Evolutionary conservation across 37 sponge, comb jelly and placozoan species (phyloP), one percentile per base, ranked within the genome.

Genomic region (Tethya wilhelma): DNA sequence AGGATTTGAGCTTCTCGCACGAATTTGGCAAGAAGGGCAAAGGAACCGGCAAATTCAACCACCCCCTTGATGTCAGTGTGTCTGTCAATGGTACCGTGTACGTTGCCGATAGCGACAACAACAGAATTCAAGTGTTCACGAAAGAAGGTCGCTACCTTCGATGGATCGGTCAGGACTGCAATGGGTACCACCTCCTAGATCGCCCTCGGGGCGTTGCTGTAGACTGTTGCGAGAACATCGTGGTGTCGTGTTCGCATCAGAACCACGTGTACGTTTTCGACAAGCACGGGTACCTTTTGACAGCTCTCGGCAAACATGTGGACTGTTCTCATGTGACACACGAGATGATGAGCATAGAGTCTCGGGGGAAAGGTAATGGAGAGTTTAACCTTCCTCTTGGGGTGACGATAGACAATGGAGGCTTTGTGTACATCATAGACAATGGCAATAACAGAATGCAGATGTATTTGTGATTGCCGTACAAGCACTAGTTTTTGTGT

Each of bases 91-190:
- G 89, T 0, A 73, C 67, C 25, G 76, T 86, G 44, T 91, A 83
- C 43, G 79, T 91, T 6, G 75, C 86, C 43, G 90, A 90, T 20
- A 60, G 26, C 30, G 36, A 76, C 37, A 90, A 83, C 49, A 69
- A 91, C 78, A 53, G 92, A 0, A 72, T 91, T 6, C 87, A 91
- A 77, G 79, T 86, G 3, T 86, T 91, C 79, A 87, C 62, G 19
- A 30, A 20, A 34, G 75, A 80, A 0, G 77, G 70, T 4, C 26
- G 70, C 45, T 74, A 56, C 43, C 11, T 77, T 0, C 49, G 69
- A 58, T 26, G 39, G 78, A 23, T 4, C 25, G 58, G 59, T 19
- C 12, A 26, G 2, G 38, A 40, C 4, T n/a, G n/a, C n/a, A 31
- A 22, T 37, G 76, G 84, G 25, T n/a, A n/a, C n/a, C n/a, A n/a